Percentiles rank a stretch among this genome's conserved stretches.
phyloP scores from a whole-genome alignment of 2,888 invertebrate species.

The Scelioninae gen. 2 region DNA sequence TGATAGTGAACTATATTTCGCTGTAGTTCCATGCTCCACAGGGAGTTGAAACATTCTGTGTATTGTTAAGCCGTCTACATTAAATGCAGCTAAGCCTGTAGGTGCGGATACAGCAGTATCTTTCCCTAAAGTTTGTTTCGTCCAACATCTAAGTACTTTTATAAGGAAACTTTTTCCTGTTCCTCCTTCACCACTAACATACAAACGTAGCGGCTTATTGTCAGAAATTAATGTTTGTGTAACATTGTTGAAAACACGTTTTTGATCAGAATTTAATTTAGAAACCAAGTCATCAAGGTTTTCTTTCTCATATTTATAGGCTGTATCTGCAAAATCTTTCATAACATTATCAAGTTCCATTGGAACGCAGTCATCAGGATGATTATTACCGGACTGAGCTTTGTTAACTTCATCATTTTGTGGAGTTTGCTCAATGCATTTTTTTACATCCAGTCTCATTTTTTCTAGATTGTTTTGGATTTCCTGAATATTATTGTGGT shows the following conservation, averaged over 20 bases:
- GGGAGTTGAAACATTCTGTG: conserved; percentile 68
- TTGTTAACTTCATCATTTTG: conserved; percentile 32
- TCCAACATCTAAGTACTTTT: conserved; percentile 64
- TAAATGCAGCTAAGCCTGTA: conserved; percentile 70
- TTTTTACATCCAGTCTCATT: conserved; percentile 11
- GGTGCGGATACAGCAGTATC: conserved; percentile 66
- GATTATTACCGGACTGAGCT: conserved; percentile 3
- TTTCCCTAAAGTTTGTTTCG: conserved; percentile 64
- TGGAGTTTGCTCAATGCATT: conserved; percentile 5
- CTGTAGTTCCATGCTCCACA: conserved; percentile 65
- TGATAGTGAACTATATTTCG: conserved; percentile 65
- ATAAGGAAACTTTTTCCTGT: conserved; percentile 67
- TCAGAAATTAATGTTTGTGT: conserved; percentile 46
- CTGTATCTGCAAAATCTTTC: conserved; percentile 59
- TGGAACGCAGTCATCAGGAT: conserved; percentile 24
- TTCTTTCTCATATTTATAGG: conserved; percentile 26
- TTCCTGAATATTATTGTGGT: conserved; percentile 46
- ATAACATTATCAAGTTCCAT: conserved; percentile 59
- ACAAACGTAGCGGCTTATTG: conserved; percentile 46
- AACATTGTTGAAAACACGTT: conserved; percentile 63
- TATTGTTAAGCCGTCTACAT: conserved; percentile 69
- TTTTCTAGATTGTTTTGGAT: conserved; percentile 20
- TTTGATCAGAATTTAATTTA: conserved; percentile 64
- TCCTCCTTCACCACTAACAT: conserved; percentile 66
- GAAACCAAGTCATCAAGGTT: conserved; percentile 56